These are phyloP conservation scores for Drosophila ezoana DNA, from an alignment of 2,888 invertebrate genomes.

Conservation along the genomic window DNA sequence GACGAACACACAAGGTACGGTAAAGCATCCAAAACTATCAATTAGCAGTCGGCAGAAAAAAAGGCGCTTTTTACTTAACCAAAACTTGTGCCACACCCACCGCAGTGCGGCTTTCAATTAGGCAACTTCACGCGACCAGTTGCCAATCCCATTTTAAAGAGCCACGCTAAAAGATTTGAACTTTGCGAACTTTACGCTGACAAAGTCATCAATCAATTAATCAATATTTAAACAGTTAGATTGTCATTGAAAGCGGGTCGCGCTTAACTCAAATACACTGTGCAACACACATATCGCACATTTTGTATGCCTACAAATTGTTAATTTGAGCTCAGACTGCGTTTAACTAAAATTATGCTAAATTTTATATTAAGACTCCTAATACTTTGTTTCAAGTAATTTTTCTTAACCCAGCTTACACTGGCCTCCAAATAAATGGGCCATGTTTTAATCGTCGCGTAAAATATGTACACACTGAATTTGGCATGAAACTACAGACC, in stretches of 20 bases:
- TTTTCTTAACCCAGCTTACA: no score
- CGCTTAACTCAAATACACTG: constrained; percentile 11
- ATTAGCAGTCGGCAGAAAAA: constrained; percentile 28
- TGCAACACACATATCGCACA: constrained; percentile 2
- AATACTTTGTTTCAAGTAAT: no score
- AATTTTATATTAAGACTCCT: no score
- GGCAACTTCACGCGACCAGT: constrained; percentile 22
- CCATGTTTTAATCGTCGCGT: no score
- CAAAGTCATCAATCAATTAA: constrained; percentile 32
- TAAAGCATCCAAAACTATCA: constrained; percentile 31
- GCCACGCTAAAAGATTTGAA: constrained; percentile 39
- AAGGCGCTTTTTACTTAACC: constrained; percentile 6
- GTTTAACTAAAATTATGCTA: no score
- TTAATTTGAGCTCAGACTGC: constrained; percentile 12
- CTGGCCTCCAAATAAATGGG: no score
- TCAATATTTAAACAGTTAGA: constrained; percentile 27
- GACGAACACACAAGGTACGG: constrained; percentile 6
- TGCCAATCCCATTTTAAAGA: constrained; percentile 25
- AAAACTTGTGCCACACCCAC: constrained; percentile 38
- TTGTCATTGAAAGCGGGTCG: constrained; percentile 2
- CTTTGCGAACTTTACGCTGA: constrained; percentile 36
- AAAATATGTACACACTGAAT: no score
- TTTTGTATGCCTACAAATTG: constrained; percentile 1
- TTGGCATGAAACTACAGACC: no score
- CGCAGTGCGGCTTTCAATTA: constrained; percentile 18